Evolutionary conservation across 2,888 invertebrate species (phyloP), one percentile per base, ranked within the genome.

Genomic region (Drosophila neonasuta): DNA sequence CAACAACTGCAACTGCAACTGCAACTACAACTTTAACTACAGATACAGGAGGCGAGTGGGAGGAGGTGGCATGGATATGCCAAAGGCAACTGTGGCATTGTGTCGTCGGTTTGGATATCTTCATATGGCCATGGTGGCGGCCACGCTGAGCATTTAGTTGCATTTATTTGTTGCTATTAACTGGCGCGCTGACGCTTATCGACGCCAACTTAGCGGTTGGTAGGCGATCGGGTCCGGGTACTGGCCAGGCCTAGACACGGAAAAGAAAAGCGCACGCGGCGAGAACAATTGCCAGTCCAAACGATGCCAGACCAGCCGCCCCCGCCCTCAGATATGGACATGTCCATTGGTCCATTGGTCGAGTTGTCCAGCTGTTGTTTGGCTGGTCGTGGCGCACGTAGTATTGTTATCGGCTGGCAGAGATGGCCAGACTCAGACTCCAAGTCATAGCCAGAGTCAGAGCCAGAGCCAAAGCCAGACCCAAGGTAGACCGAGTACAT

Each of bases 81-180:
- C 90, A 90, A 85, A 70, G 86, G 88, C 77, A 80, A 88, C 88
- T 86, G 84, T 87, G 79, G 87, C 87, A 90, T 88, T 89, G 87
- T 90, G 90, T 90, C 90, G 87, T 86, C 87, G 74, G 77, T 89
- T 90, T 88, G 86, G 90, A 90, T 90, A 90, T 90, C 90, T 90
- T 90, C 88, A 90, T 90, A 90, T 84, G 78, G 71, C 73, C 60
- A 68, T 64, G 63, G 68, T 59, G 52, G 62, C 67, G 63, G 62
- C 60, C 69, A 64, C 63, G 74, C 68, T 73, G 68, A 89, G 88
- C 90, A 89, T 89, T 90, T 89, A 90, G 89, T 88, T 88, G 89
- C 89, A 90, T 90, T 90, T 90, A 90, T 90, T 90, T 90, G 90
- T 89, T 90, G 88, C 90, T 89, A 90, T 90, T 90, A 89, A 89